Conservation (phyloP, 2,113 vertebrate genomes). For the Emydura subglobosa region DNA sequence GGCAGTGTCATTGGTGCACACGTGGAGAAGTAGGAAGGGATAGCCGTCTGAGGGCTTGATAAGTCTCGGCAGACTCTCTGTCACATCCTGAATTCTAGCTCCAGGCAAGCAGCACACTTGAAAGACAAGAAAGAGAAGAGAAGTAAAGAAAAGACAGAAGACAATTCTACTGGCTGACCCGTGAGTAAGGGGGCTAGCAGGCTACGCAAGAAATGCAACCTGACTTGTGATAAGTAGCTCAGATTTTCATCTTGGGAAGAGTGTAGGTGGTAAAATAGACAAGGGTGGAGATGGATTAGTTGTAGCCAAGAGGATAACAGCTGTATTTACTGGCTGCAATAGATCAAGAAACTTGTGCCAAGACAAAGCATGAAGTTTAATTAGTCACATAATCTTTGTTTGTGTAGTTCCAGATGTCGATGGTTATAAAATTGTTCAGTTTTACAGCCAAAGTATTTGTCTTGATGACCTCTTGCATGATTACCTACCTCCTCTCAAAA, state of each 20-base stretch:
- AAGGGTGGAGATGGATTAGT: not conserved
- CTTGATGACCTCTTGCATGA: not conserved
- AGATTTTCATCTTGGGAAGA: not conserved
- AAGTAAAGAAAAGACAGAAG: too few species aligned
- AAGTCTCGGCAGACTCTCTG: too few species aligned
- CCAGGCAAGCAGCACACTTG: not conserved
- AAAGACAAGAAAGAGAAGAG: not conserved
- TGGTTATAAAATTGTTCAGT: not conserved
- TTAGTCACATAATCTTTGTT: conserved; percentile 1
- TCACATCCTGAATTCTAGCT: too few species aligned
- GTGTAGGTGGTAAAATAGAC: conserved; percentile 6
- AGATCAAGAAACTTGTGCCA: not conserved
- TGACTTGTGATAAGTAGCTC: not conserved
- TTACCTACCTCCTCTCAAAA: not conserved
- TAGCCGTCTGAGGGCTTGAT: too few species aligned
- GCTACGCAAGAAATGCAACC: not conserved
- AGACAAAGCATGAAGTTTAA: not conserved
- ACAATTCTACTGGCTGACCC: not conserved
- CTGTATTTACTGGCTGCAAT: fast-evolving
- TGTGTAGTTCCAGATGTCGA: not conserved
- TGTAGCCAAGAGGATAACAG: conserved; percentile 9
- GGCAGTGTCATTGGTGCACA: too few species aligned
- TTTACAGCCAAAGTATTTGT: not conserved
- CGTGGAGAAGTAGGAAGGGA: too few species aligned
- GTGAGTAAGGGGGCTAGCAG: not conserved